Evolutionary conservation across 2,888 invertebrate genomes (phyloP).

Genomic region (Erebia palarica): DNA sequence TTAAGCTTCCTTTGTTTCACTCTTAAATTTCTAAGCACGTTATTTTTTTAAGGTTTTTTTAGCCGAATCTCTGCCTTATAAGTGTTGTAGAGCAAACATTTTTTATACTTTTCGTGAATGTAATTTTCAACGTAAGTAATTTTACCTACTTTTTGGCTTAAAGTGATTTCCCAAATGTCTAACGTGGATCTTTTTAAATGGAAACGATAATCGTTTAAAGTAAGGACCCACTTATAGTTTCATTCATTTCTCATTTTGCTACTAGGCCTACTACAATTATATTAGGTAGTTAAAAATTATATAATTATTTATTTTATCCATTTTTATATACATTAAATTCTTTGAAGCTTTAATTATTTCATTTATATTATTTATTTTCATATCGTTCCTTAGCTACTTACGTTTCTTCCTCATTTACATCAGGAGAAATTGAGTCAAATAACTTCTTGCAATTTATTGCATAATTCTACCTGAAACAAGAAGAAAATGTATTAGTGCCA

Average conservation of each 20-base stretch:
- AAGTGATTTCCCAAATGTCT: not conserved
- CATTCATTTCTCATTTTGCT: slow-evolving; percentile 2
- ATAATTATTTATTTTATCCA: not conserved
- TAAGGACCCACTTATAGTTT: not conserved
- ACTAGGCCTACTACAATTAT: slow-evolving; percentile 3
- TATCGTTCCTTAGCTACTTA: slow-evolving; percentile 57
- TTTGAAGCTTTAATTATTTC: not conserved
- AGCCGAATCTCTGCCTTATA: slow-evolving; percentile 1
- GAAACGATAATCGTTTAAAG: not conserved
- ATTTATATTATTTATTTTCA: not conserved
- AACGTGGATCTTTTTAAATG: not conserved
- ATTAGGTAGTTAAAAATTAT: not conserved
- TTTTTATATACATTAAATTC: not conserved
- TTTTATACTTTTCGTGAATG: not conserved
- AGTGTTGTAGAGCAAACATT: slow-evolving; percentile 4
- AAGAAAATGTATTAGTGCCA: slow-evolving; percentile 77
- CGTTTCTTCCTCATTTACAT: slow-evolving; percentile 66
- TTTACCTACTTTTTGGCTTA: not conserved
- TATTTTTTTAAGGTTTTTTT: slow-evolving; percentile 20
- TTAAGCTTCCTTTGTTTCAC: slow-evolving; percentile 46
- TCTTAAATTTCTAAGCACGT: slow-evolving; percentile 25
- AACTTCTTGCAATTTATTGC: slow-evolving; percentile 79
- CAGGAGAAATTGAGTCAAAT: slow-evolving; percentile 62
- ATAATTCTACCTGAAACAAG: slow-evolving; percentile 83
- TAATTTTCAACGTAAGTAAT: not conserved